A percentile compares a stretch with the other conserved stretches of the same genome.
Conservation (phyloP, 2,888 invertebrate genomes). For the Andrena marginata region DNA sequence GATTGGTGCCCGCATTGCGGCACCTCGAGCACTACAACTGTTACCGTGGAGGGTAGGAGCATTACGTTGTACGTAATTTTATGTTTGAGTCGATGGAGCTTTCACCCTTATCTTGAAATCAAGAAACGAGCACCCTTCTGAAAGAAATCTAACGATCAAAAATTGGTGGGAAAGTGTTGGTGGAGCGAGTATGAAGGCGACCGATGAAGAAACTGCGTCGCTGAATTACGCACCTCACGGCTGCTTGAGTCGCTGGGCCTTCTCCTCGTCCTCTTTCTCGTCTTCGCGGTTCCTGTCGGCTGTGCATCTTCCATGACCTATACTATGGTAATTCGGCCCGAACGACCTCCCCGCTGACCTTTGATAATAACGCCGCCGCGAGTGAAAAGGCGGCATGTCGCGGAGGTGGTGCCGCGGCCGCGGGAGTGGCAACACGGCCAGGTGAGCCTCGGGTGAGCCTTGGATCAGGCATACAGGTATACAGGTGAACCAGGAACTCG, state of each 20-base stretch:
- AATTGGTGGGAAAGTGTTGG: too few relatives aligned
- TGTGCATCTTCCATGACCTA: conserved; percentile 71
- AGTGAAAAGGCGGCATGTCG: conserved; percentile 82
- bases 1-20: conserved; percentile 70
- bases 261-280: conserved; percentile 19
- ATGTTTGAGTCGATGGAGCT: too few relatives aligned
- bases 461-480: conserved; percentile 75
- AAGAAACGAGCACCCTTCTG: not conserved
- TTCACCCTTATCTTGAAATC: too few relatives aligned
- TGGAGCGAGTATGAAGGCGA: conserved; percentile 18
- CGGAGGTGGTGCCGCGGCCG: conserved; percentile 78
- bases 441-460: conserved; percentile 73
- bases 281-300: conserved; percentile 26
- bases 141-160: not conserved
- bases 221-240: conserved; percentile 73
- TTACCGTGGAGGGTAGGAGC: conserved; percentile 6
- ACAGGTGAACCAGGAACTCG: conserved; percentile 83
- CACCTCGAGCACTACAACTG: conserved; percentile 36
- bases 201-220: conserved; percentile 75
- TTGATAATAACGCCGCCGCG: conserved; percentile 81
- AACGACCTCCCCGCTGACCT: conserved; percentile 82
- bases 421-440: conserved; percentile 80
- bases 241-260: conserved; percentile 25
- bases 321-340: conserved; percentile 79
- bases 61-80: conserved; percentile 3